Base-by-base conservation (phyloP, 2,797 vertebrate genomes). In the Toxotes lorentzi region DNA sequence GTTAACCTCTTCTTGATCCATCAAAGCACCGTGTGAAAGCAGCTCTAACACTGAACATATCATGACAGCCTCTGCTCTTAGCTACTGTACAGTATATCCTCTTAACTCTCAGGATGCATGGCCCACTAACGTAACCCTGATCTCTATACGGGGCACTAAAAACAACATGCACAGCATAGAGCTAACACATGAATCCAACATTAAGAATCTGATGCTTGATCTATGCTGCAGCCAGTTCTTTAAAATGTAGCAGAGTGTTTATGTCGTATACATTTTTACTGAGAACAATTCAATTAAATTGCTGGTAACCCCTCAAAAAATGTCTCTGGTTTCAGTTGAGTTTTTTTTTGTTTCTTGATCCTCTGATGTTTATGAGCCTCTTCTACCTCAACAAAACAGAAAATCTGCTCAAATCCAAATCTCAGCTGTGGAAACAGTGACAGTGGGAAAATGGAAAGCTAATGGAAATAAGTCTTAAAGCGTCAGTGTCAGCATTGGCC, bases 11-110 rank as follows among this genome's bases (percentile, higher is more conserved):
- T 32, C n/a, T n/a, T 63, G 68, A 69, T 75, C 68, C 59, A 48
- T 5, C 19, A 32, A 53, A 73, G 30, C 19, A 12, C 40, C 0
- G 16, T 41, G 60, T 51, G 68, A 68, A 27, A 70, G 73, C 30
- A 27, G 62, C 51, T 56, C 2, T 50, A 58, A 43, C 2, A 8
- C 70, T 43, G 27, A 64, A 53, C 53, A 72, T 82, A 79, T 76
- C 71, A 84, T 62, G 74, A 62, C 34, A 51, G 48, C 47, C 34
- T 70, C 40, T 76, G 62, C 45, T 69, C 63, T 85, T 70, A 82
- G 41, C 61, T 53, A 70, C 48, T 61, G 1, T 10, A 70, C 48
- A 58, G 1, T 10, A 14, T 4, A 77, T 84, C 76, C 78, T 79
- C 82, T 87, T 79, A 82, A 43, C 68, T 69, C 45, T 53, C 47